phyloP scores from a whole-genome alignment of 2,113 vertebrate species.

The Leptocoma aspasia region DNA sequence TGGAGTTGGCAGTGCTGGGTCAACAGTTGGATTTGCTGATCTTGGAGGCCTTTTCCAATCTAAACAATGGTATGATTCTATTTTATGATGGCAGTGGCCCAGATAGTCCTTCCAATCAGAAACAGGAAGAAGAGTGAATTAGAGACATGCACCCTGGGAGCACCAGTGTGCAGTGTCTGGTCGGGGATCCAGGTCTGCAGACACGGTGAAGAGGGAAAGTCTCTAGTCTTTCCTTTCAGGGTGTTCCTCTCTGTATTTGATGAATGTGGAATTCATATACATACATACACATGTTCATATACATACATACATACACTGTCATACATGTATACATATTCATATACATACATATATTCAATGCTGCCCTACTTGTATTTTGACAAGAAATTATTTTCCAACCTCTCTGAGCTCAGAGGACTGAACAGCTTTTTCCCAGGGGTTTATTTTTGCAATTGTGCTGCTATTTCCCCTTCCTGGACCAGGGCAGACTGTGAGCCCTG shows the following conservation, averaged over 20 bases:
- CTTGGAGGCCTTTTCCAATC: neutral
- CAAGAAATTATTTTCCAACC: neutral
- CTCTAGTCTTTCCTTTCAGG: neutral
- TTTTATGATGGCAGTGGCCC: neutral
- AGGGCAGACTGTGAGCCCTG: neutral
- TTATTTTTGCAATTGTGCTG: conserved; percentile 17
- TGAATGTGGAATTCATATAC: neutral
- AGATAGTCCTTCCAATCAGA: neutral
- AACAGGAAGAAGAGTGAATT: neutral
- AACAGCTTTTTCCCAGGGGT: neutral
- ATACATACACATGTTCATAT: too few relatives aligned
- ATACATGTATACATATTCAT: too few relatives aligned
- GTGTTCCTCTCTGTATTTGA: neutral
- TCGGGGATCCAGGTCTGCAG: neutral
- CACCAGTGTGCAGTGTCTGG: neutral
- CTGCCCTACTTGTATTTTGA: neutral
- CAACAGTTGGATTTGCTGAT: neutral
- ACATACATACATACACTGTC: too few relatives aligned
- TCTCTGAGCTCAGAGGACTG: neutral
- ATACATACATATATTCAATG: too few relatives aligned
- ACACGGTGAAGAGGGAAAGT: neutral
- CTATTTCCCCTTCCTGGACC: neutral
- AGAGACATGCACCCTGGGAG: neutral
- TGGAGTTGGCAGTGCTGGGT: neutral
- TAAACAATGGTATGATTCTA: neutral